phyloP scores from a whole-genome alignment of 37 sponge, comb jelly and placozoan species.

The Beroe ovata region DNA sequence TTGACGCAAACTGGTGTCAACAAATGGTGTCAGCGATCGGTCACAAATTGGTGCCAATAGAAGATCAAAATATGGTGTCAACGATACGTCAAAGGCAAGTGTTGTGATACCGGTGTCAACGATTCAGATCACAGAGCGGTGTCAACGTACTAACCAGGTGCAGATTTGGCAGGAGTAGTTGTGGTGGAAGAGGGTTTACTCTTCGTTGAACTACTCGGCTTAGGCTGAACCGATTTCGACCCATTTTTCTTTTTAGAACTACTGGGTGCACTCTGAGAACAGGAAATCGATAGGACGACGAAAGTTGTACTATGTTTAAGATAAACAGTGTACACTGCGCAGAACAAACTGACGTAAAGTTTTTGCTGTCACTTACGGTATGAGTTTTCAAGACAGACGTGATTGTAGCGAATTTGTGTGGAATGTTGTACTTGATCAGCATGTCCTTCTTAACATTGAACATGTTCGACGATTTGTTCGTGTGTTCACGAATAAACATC shows the following conservation, averaged over 20 bases:
- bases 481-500: constrained; percentile 58
- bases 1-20: no score
- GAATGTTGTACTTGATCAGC: constrained; percentile 47
- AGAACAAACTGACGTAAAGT: no score
- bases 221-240: background rate
- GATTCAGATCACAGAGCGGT: background rate
- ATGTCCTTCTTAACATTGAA: constrained; percentile 54
- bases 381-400: constrained; percentile 33
- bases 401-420: constrained; percentile 57
- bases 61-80: no score
- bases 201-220: constrained; percentile 16
- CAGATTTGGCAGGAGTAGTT: background rate
- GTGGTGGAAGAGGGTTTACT: constrained; percentile 10
- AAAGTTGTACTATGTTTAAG: no score
- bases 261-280: background rate
- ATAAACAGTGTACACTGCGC: no score
- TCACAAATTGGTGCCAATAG: no score
- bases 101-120: no score
- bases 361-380: no score
- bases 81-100: no score
- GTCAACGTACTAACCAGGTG: background rate
- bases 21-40: no score
- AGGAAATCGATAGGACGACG: no score
- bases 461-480: constrained; percentile 60
- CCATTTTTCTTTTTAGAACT: background rate